A percentile compares a stretch with the other conserved stretches of the same genome.
Conservation (phyloP, 2,888 invertebrate genomes). For the Euphydryas editha region DNA sequence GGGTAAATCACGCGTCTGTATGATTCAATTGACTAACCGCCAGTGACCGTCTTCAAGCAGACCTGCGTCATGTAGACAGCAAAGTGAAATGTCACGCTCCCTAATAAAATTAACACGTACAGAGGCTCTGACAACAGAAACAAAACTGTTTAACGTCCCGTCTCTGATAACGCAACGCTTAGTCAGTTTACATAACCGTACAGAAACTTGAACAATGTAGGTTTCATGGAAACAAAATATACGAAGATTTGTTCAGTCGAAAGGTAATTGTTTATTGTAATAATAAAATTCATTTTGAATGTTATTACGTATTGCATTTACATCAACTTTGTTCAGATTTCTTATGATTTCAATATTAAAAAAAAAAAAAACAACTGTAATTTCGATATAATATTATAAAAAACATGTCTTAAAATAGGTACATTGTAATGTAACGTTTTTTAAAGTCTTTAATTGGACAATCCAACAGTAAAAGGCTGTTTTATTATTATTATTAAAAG, state of each 20-base stretch:
- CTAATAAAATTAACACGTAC: slow-evolving; percentile 65
- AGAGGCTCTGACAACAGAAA: slow-evolving; percentile 41
- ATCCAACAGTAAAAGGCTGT: too few species aligned
- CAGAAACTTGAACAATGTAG: slow-evolving; percentile 6
- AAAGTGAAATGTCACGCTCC: slow-evolving; percentile 51
- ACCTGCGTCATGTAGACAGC: slow-evolving; percentile 63
- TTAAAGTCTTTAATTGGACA: too few species aligned
- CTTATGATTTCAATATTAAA: too few species aligned
- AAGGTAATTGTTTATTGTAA: not conserved
- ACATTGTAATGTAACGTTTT: not conserved
- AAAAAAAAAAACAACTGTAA: too few species aligned
- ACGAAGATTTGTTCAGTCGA: not conserved
- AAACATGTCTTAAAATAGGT: too few species aligned
- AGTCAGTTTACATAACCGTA: slow-evolving; percentile 23
- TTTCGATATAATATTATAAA: too few species aligned
- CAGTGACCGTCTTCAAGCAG: slow-evolving; percentile 54
- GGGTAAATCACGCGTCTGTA: slow-evolving; percentile 56
- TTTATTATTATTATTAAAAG: too few species aligned
- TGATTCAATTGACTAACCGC: slow-evolving; percentile 72
- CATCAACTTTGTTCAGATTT: too few species aligned
- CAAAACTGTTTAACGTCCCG: slow-evolving; percentile 39
- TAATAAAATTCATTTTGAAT: too few species aligned
- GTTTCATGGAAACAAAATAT: not conserved
- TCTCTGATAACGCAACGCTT: slow-evolving; percentile 30
- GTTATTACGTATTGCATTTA: too few species aligned